Evolutionary conservation across 1,140 invertebrate species (phyloP).

Genomic region (Lepidurus packardi): DNA sequence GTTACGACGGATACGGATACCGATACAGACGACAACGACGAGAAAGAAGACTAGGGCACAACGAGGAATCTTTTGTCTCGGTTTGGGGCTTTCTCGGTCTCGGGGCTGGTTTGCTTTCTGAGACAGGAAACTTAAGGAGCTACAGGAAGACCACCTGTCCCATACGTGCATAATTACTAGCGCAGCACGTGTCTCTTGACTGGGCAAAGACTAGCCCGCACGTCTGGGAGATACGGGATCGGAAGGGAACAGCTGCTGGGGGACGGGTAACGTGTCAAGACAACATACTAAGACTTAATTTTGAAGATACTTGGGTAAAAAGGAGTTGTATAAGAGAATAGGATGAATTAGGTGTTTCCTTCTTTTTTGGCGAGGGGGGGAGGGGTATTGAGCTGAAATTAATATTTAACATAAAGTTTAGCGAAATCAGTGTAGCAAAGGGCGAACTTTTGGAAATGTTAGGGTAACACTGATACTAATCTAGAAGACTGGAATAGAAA

Average conservation of each 20-base stretch:
- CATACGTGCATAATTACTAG: constrained; percentile 9
- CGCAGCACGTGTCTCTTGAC: neutral
- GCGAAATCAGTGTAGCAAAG: too few species aligned
- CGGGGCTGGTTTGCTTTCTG: neutral
- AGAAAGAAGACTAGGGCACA: neutral
- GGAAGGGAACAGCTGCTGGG: neutral
- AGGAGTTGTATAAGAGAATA: too few species aligned
- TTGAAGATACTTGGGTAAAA: too few species aligned
- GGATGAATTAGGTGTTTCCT: too few species aligned
- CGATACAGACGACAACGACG: neutral
- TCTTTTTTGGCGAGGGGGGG: too few species aligned
- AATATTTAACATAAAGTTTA: too few species aligned
- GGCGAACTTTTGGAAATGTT: too few species aligned
- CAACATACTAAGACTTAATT: too few species aligned
- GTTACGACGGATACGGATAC: neutral
- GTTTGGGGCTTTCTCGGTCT: neutral
- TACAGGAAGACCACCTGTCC: constrained; percentile 16
- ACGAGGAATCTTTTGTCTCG: neutral
- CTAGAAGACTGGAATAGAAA: too few species aligned
- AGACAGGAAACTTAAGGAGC: neutral
- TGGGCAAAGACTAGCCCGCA: neutral
- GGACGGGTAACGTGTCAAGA: neutral
- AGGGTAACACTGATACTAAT: too few species aligned
- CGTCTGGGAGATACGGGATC: neutral
- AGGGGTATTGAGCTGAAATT: too few species aligned